Evolutionary conservation across 2,888 invertebrate species (phyloP).

Genomic region (Lasiommata megera): DNA sequence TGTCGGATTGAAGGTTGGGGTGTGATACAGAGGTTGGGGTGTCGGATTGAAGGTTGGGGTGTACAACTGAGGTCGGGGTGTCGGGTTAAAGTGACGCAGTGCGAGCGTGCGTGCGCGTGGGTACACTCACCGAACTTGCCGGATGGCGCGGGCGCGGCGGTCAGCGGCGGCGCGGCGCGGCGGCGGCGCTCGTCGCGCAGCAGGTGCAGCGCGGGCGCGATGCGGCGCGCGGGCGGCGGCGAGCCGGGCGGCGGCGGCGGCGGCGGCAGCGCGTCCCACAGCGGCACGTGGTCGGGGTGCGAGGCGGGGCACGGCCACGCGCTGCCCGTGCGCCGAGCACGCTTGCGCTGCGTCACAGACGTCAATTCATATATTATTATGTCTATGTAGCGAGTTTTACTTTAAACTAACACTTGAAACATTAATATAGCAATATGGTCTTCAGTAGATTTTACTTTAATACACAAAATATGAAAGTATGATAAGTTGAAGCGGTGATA

Average conservation of each 20-base stretch:
- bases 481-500: no score
- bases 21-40: no score
- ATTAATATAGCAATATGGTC: no score
- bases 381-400: no score
- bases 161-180: neutral
- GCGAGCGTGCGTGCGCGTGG: neutral
- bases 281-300: slow-evolving; percentile 72
- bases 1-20: no score
- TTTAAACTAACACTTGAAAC: no score
- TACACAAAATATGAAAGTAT: no score
- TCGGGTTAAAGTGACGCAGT: neutral
- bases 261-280: slow-evolving; percentile 76
- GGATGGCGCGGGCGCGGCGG: slow-evolving; percentile 4
- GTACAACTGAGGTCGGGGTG: no score
- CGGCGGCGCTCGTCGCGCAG: slow-evolving; percentile 30
- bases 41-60: no score
- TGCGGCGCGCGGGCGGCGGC: slow-evolving; percentile 45
- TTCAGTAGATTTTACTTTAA: no score
- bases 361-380: no score
- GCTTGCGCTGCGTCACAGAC: slow-evolving; percentile 41
- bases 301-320: slow-evolving; percentile 72
- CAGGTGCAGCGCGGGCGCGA: slow-evolving; percentile 24
- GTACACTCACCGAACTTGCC: slow-evolving; percentile 42
- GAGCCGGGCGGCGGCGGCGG: slow-evolving; percentile 72
- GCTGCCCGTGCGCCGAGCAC: slow-evolving; percentile 56